These are phyloP conservation scores for Drosophila paucipuncta DNA, from an alignment of 2,888 invertebrate species.

Conservation along the genomic window DNA sequence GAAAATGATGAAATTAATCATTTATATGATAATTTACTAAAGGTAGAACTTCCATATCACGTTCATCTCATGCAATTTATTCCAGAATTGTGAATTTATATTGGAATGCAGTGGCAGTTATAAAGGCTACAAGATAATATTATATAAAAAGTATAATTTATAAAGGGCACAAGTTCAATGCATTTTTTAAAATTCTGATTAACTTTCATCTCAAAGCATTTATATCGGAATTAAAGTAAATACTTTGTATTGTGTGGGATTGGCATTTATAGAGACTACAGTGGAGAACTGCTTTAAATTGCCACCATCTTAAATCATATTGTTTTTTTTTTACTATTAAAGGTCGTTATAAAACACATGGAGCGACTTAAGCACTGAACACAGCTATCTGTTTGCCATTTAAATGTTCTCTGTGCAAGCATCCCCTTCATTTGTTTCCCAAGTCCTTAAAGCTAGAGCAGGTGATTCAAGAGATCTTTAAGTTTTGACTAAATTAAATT, in stretches of 20 bases:
- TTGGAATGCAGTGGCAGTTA: background rate
- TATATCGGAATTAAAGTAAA: background rate
- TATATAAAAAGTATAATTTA: background rate
- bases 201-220: background rate
- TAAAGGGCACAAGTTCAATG: background rate
- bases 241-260: background rate
- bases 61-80: background rate
- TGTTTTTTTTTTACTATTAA: background rate
- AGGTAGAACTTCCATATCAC: background rate
- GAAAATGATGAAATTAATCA: background rate
- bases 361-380: background rate
- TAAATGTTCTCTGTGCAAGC: no score
- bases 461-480: background rate
- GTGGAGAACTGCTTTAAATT: background rate
- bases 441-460: background rate
- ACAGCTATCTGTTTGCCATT: background rate
- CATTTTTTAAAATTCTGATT: background rate
- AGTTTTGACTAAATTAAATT: background rate
- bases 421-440: background rate
- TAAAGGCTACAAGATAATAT: background rate
- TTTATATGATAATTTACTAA: background rate
- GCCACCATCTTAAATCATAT: background rate
- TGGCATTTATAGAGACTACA: background rate
- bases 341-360: background rate
- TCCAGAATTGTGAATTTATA: conserved; percentile 4